Conservation (phyloP, 2,797 vertebrate species). For the Mallotus villosus region DNA sequence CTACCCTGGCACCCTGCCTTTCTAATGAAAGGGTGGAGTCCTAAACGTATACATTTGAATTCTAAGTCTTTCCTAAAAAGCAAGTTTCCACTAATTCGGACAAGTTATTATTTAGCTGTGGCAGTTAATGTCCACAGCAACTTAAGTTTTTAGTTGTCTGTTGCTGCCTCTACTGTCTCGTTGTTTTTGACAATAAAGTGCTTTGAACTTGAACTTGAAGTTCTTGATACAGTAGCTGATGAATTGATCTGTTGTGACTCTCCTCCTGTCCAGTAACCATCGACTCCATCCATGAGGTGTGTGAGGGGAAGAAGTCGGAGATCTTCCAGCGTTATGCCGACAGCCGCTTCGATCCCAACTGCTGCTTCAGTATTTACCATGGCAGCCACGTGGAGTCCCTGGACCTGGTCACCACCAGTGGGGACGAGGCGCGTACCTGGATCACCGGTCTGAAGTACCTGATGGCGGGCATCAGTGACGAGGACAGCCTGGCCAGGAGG, state of each 20-base stretch:
- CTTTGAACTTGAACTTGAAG: too few relatives aligned
- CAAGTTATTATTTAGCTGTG: too few relatives aligned
- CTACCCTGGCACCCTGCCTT: too few relatives aligned
- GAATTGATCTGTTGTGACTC: neutral
- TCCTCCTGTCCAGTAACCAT: constrained; percentile 81
- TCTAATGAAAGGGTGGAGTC: too few relatives aligned
- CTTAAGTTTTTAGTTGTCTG: too few relatives aligned
- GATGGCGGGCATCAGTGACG: constrained; percentile 95
- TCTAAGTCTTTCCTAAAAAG: neutral
- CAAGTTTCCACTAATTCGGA: neutral
- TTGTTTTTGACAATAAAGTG: too few relatives aligned
- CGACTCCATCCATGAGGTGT: constrained; percentile 95
- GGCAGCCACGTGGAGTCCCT: constrained; percentile 90
- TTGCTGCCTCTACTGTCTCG: too few relatives aligned
- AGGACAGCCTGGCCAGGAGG: constrained; percentile 92
- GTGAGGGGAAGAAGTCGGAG: constrained; percentile 92
- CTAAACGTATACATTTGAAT: too few relatives aligned
- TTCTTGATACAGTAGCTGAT: neutral
- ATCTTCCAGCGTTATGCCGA: constrained; percentile 90
- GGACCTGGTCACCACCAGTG: constrained; percentile 85
- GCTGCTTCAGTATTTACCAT: constrained; percentile 96
- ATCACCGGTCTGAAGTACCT: constrained; percentile 94
- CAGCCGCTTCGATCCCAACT: constrained; percentile 90
- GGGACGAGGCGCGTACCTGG: constrained; percentile 90
- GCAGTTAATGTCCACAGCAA: too few relatives aligned